These are phyloP conservation scores for Teleogryllus occipitalis DNA, from an alignment of 1,140 invertebrate species.

Conservation along the genomic window DNA sequence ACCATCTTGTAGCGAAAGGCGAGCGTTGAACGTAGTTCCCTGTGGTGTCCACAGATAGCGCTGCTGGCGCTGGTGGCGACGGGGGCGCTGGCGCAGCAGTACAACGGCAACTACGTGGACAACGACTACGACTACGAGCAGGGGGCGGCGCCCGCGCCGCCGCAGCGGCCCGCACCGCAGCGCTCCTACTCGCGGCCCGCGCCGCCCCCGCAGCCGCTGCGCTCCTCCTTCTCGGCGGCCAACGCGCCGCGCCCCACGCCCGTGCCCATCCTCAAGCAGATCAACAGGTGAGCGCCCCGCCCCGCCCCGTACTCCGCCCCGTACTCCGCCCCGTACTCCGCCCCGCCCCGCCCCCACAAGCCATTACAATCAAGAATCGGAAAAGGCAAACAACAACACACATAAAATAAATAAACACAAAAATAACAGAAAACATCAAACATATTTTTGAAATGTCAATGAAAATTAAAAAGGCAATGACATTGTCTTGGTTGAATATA, in stretches of 20 bases:
- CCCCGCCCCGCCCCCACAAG: too few species aligned
- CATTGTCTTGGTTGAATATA: too few species aligned
- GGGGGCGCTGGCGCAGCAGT: slow-evolving; percentile 32
- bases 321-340: too few species aligned
- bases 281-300: slow-evolving; percentile 54
- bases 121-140: slow-evolving; percentile 50
- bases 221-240: not conserved
- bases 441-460: too few species aligned
- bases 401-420: too few species aligned
- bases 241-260: slow-evolving; percentile 44
- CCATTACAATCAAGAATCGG: not conserved
- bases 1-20: not conserved
- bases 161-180: slow-evolving; percentile 44
- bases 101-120: slow-evolving; percentile 41
- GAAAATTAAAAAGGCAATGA: too few species aligned
- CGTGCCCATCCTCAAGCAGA: slow-evolving; percentile 73
- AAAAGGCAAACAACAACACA: not conserved
- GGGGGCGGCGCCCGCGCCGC: slow-evolving; percentile 30
- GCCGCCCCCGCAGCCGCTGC: slow-evolving; percentile 31
- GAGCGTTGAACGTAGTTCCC: not conserved
- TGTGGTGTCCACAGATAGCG: slow-evolving; percentile 14
- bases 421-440: too few species aligned
- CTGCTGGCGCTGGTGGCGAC: slow-evolving; percentile 33
- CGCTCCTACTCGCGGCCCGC: slow-evolving; percentile 35
- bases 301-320: too few species aligned